phyloP scores from a whole-genome alignment of 1,140 invertebrate genomes.

The Apis florea region DNA sequence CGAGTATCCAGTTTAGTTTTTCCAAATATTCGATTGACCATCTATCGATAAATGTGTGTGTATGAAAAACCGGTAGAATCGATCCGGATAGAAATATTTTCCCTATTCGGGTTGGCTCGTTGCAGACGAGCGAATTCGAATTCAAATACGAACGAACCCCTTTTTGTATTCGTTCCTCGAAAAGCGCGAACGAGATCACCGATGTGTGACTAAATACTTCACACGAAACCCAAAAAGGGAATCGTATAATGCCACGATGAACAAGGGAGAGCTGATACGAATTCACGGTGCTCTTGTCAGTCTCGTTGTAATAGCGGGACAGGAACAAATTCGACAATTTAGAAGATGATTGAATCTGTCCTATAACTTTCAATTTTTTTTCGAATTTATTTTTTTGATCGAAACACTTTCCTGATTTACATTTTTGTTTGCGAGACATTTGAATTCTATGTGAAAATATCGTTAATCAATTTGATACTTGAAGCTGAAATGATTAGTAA shows the following conservation, averaged over 20 bases:
- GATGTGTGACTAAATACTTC: constrained; percentile 23
- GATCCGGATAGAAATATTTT: constrained; percentile 15
- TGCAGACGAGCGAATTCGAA: constrained; percentile 12
- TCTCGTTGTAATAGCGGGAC: neutral
- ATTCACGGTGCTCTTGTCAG: neutral
- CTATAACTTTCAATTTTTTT: neutral
- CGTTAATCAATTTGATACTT: no score
- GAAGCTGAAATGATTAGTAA: no score
- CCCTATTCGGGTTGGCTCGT: neutral
- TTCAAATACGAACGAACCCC: constrained; percentile 14
- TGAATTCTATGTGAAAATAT: no score
- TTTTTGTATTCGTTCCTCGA: constrained; percentile 36
- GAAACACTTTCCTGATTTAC: neutral
- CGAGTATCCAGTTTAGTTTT: neutral
- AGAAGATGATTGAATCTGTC: neutral
- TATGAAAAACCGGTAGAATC: neutral
- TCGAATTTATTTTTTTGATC: neutral
- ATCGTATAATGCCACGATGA: neutral
- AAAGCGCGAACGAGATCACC: constrained; percentile 34
- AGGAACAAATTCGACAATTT: neutral
- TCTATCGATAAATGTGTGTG: neutral
- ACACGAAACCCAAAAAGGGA: neutral
- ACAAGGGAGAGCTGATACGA: constrained; percentile 10
- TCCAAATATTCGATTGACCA: neutral
- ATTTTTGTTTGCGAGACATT: neutral